A percentile compares a stretch with the other conserved stretches of the same genome.
Evolutionary conservation across 2,797 vertebrate genomes (phyloP).

Genomic region (Merluccius polli): DNA sequence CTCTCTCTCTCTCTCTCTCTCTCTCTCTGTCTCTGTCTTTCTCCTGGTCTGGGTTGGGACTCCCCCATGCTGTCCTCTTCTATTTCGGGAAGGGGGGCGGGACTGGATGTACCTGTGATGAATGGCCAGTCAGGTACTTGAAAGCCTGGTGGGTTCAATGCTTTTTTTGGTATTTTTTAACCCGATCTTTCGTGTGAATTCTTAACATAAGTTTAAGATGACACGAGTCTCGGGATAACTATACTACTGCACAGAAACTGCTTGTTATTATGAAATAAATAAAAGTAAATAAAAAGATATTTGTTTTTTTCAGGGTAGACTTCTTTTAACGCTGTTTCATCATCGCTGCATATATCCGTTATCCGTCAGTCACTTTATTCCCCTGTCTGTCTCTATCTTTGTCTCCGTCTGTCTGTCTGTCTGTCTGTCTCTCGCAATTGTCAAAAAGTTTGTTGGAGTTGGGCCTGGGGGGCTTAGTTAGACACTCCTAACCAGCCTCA

Average conservation of each 20-base stretch:
- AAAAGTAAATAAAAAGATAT: background rate
- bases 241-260: background rate
- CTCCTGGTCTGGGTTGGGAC: background rate
- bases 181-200: background rate
- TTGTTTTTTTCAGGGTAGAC: background rate
- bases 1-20: slow-evolving; percentile 48
- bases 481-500: slow-evolving; percentile 27
- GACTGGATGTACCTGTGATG: too few species aligned
- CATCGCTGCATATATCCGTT: too few species aligned
- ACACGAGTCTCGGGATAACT: background rate
- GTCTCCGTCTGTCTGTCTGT: slow-evolving; percentile 7
- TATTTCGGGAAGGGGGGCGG: too few species aligned
- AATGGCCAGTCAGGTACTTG: too few species aligned
- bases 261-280: background rate
- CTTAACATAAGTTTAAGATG: background rate
- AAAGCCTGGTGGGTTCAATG: too few species aligned
- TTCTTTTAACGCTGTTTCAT: background rate
- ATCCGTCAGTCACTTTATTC: background rate
- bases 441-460: slow-evolving; percentile 18
- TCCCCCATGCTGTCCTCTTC: too few species aligned
- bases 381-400: background rate
- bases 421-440: background rate
- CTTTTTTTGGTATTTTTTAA: background rate
- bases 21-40: too few species aligned
- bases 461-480: slow-evolving; percentile 47